phyloP scores from a whole-genome alignment of 2,113 vertebrate genomes.

The Pomatorhinus ruficollis region DNA sequence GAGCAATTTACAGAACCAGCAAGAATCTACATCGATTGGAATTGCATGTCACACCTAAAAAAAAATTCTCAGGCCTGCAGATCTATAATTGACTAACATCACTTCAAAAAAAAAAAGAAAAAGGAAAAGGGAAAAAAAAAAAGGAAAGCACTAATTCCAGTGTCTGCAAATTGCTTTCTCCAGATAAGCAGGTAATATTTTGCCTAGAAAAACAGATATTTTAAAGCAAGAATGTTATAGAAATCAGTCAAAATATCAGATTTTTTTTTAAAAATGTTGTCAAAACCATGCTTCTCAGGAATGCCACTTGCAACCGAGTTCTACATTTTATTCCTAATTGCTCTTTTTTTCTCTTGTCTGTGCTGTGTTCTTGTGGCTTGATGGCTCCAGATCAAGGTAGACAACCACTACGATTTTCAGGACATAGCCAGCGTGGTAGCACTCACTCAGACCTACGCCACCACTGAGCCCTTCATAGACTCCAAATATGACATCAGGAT shows the following conservation, averaged over 20 bases:
- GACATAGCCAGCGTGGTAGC: constrained; percentile 98
- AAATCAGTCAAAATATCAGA: background rate
- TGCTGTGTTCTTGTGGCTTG: constrained; percentile 11
- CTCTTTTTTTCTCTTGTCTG: constrained; percentile 38
- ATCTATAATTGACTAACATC: background rate
- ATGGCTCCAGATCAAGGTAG: constrained; percentile 90
- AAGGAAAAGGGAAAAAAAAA: background rate
- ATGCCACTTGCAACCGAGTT: background rate
- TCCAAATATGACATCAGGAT: constrained; percentile 98
- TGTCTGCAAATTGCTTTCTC: background rate
- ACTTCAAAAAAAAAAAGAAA: background rate
- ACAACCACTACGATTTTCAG: constrained; percentile 98
- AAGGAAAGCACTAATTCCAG: too few species aligned
- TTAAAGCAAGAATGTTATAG: background rate
- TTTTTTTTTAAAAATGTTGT: background rate
- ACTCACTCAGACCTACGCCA: constrained; percentile 97
- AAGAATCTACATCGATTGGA: background rate
- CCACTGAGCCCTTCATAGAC: constrained; percentile 94
- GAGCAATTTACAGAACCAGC: background rate
- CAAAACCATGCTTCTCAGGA: background rate
- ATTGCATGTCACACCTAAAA: background rate
- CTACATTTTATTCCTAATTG: background rate
- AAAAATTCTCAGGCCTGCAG: background rate
- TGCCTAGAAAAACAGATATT: background rate
- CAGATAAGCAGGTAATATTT: background rate